phyloP scores from a whole-genome alignment of 2,888 invertebrate species.

The Nemoura dubitans region DNA sequence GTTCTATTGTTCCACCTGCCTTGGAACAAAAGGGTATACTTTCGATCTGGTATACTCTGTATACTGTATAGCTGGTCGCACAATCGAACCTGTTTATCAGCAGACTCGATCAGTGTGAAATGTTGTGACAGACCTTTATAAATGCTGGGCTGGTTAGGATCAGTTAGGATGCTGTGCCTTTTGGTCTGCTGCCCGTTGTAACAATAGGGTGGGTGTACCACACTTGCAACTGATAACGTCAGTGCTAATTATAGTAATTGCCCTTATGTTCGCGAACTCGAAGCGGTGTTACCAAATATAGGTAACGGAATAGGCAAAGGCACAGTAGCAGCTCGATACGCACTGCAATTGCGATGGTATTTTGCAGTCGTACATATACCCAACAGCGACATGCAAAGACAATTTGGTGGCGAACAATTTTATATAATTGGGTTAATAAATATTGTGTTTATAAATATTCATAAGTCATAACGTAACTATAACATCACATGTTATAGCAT shows the following conservation, averaged over 20 bases:
- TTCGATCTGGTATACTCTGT: not conserved
- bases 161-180: too few species aligned
- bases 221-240: constrained; percentile 15
- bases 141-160: not conserved
- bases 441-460: not conserved
- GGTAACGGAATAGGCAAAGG: not conserved
- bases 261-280: constrained; percentile 25
- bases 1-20: not conserved
- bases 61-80: not conserved
- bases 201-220: constrained; percentile 22
- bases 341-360: not conserved
- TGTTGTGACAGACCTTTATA: constrained; percentile 15
- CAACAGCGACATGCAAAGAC: not conserved
- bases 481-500: not conserved
- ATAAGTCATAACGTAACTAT: not conserved
- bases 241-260: constrained; percentile 13
- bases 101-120: constrained; percentile 9
- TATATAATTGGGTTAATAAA: constrained; percentile 1
- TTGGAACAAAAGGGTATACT: not conserved
- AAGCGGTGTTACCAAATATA: constrained; percentile 22
- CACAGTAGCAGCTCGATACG: not conserved
- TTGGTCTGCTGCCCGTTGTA: not conserved
- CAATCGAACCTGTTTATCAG: constrained; percentile 28
- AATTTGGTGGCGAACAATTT: not conserved
- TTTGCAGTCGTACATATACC: not conserved